Conservation (phyloP, 2,888 invertebrate genomes). For the Blera fallax region DNA sequence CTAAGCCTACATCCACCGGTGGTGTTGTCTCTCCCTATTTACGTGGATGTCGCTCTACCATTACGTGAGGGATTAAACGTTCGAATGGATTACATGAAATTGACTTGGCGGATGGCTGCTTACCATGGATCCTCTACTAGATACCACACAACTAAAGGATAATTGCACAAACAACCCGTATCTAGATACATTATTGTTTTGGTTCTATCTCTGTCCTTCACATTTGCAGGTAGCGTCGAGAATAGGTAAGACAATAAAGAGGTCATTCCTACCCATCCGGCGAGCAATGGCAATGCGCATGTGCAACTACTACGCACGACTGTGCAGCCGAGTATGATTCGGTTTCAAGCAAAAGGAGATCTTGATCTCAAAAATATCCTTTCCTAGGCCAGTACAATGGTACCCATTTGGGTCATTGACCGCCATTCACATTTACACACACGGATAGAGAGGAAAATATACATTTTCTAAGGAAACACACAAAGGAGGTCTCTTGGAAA, state of each 20-base stretch:
- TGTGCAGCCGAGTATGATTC: slow-evolving; percentile 20
- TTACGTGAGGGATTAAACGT: slow-evolving; percentile 26
- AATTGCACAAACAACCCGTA: neutral
- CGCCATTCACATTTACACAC: neutral
- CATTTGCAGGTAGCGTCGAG: neutral
- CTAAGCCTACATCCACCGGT: neutral
- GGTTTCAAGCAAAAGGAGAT: slow-evolving; percentile 39
- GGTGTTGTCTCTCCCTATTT: neutral
- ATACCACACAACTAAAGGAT: slow-evolving; percentile 3
- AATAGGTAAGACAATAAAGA: slow-evolving; percentile 54
- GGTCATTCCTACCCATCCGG: slow-evolving; percentile 48
- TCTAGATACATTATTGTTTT: slow-evolving; percentile 29
- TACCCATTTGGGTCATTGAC: slow-evolving; percentile 37
- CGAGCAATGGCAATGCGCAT: slow-evolving; percentile 2
- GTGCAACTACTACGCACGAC: slow-evolving; percentile 40
- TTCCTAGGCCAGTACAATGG: neutral
- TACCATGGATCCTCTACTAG: neutral
- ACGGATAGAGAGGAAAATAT: neutral
- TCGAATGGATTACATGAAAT: slow-evolving; percentile 44
- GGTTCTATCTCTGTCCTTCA: slow-evolving; percentile 1
- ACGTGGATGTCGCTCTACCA: neutral
- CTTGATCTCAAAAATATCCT: slow-evolving; percentile 53
- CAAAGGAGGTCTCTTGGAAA: neutral
- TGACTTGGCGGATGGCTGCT: slow-evolving; percentile 22
- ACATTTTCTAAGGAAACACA: neutral